Evolutionary conservation across 2,113 vertebrate genomes (phyloP).

Genomic region (Meleagris gallopavo): DNA sequence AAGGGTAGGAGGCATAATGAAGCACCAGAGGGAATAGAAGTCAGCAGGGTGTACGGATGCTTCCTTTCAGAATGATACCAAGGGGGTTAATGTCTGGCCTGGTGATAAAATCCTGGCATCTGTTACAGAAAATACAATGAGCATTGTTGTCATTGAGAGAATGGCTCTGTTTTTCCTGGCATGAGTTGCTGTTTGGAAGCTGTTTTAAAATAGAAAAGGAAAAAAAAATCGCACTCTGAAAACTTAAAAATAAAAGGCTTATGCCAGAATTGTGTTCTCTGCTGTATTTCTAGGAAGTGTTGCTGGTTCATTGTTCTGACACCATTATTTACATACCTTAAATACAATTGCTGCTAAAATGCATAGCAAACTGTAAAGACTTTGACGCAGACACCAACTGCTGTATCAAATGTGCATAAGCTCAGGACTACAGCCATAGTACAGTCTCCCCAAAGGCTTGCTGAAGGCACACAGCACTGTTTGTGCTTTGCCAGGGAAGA

Average conservation of each 20-base stretch:
- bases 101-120: slow-evolving; percentile 77
- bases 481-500: background rate
- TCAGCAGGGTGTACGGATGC: slow-evolving; percentile 37
- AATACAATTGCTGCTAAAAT: slow-evolving; percentile 25
- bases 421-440: background rate
- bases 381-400: background rate
- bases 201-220: slow-evolving; percentile 75
- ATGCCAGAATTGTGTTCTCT: slow-evolving; percentile 40
- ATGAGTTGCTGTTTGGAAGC: slow-evolving; percentile 69
- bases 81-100: slow-evolving; percentile 75
- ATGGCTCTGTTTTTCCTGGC: slow-evolving; percentile 82
- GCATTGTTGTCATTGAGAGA: slow-evolving; percentile 79
- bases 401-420: background rate
- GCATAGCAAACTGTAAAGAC: background rate
- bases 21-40: slow-evolving; percentile 27
- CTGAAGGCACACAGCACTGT: background rate
- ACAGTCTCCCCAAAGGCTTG: background rate
- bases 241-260: slow-evolving; percentile 48
- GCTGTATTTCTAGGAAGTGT: slow-evolving; percentile 65
- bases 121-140: slow-evolving; percentile 74
- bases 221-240: slow-evolving; percentile 60
- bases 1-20: slow-evolving; percentile 26
- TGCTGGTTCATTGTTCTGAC: slow-evolving; percentile 52
- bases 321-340: slow-evolving; percentile 44
- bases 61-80: slow-evolving; percentile 69